Base-by-base conservation (phyloP, 2,888 invertebrate genomes). In the Scaptomyza polygonia region DNA sequence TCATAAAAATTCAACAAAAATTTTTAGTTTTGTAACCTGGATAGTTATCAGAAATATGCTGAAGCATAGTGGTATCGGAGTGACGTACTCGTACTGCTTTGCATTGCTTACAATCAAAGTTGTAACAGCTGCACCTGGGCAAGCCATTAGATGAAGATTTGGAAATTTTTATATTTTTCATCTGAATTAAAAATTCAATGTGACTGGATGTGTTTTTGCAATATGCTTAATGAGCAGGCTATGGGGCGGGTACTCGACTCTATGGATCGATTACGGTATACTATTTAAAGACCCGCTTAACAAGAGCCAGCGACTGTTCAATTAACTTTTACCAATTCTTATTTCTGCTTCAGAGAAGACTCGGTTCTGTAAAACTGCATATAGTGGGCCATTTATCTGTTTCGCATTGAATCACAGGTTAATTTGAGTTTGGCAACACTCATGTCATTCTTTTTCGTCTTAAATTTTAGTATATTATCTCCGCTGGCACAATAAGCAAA, bases 181-280 rank as follows among this genome's bases (percentile, higher is more conserved):
- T 59, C 53, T 40, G 55, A 66, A 51, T 21, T 64, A 8, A 59
- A 59, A 8, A 45, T 59, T 6, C 43, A 18, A 14, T 62, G 64
- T 36, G 64, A 65, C 25, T 65, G 64, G 64, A 36, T 65, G n/a
- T 65, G 62, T 25, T 27, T 48, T 16, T 53, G 66, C 34, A 30
- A 65, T 32, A 43, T 65, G 63, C 30, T 65, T 0, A 54, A 65
- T 39, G 8, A 39, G 2, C 43, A 49, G 39, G 65, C 65, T 2
- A 54, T 63, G 66, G 56, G 66, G 18, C 49, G 66, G 1, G 51
- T 66, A 0, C 67, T 66, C 8, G 52, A 67, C 36, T 12, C 51
- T 2, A 21, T 27, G 36, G 58, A 58, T 42, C 12, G 12, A 0
- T 27, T 6, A 18, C 18, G 62, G 63, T 63, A 63, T 40, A 5